Percentiles rank a stretch among this genome's conserved stretches.
These are phyloP conservation scores for Monarcha castaneiventris DNA, from an alignment of 2,113 vertebrate genomes.

Conservation along the genomic window DNA sequence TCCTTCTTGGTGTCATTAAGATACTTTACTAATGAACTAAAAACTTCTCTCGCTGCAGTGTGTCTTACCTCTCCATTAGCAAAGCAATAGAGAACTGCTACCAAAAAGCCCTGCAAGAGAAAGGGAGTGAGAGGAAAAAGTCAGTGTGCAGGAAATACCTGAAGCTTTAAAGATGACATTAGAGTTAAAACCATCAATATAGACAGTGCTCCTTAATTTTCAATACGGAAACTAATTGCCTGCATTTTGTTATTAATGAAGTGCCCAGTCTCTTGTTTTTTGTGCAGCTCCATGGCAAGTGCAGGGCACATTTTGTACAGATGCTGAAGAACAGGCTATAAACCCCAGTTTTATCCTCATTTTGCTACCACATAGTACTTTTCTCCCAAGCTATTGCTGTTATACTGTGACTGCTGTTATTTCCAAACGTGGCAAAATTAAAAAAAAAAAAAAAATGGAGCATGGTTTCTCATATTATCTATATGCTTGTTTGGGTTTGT, in stretches of 20 bases:
- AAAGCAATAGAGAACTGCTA: slow-evolving; percentile 93
- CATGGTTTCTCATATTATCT: not conserved
- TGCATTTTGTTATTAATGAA: not conserved
- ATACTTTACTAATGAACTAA: not conserved
- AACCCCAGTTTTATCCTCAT: not conserved
- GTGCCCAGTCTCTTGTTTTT: not conserved
- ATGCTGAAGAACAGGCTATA: not conserved
- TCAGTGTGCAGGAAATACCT: not conserved
- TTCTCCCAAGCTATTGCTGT: not conserved
- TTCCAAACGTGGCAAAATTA: not conserved
- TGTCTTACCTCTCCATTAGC: slow-evolving; percentile 91
- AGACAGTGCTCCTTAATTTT: not conserved
- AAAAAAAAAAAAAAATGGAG: not conserved
- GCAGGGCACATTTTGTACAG: not conserved
- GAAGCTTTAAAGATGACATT: not conserved
- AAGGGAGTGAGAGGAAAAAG: not conserved
- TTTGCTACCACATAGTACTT: not conserved
- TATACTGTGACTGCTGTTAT: not conserved
- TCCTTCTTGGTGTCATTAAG: not conserved
- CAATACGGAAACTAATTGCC: not conserved
- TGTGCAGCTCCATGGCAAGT: not conserved
- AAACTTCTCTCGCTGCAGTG: not conserved
- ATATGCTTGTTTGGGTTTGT: not conserved
- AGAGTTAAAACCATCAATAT: not conserved
- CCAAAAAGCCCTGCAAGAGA: slow-evolving; percentile 84